These are phyloP conservation scores for Unio pictorum DNA, from an alignment of 2,888 invertebrate species.

Conservation along the genomic window DNA sequence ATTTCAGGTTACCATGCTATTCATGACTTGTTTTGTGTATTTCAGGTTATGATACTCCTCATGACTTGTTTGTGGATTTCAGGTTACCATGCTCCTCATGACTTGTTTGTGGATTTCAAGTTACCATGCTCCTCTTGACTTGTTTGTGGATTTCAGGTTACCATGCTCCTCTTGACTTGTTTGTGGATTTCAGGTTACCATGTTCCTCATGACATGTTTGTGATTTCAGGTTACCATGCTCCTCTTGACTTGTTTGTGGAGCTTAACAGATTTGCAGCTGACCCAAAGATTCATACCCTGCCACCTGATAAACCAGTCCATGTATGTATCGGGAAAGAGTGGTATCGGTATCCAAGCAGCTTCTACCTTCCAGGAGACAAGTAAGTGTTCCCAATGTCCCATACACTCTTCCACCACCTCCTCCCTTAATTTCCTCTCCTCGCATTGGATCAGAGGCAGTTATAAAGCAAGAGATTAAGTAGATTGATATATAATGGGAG, in stretches of 20 bases:
- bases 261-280: slow-evolving; percentile 74
- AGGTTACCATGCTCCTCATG: no score
- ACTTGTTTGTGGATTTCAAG: no score
- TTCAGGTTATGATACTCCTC: no score
- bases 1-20: slow-evolving; percentile 89
- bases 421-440: no score
- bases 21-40: slow-evolving; percentile 83
- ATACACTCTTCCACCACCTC: no score
- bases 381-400: slow-evolving; percentile 48
- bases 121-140: no score
- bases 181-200: slow-evolving; percentile 23
- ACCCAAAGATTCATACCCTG: slow-evolving; percentile 70
- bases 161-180: background rate
- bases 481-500: no score
- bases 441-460: no score
- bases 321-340: slow-evolving; percentile 97
- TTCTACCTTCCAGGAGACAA: slow-evolving; percentile 89
- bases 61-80: no score
- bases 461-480: no score
- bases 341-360: slow-evolving; percentile 95
- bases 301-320: slow-evolving; percentile 72
- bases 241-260: slow-evolving; percentile 89
- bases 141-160: slow-evolving; percentile 21
- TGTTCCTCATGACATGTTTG: background rate
- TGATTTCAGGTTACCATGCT: slow-evolving; percentile 81